Conservation (phyloP, 2,888 invertebrate genomes). For the Rhabditoides inermis region DNA sequence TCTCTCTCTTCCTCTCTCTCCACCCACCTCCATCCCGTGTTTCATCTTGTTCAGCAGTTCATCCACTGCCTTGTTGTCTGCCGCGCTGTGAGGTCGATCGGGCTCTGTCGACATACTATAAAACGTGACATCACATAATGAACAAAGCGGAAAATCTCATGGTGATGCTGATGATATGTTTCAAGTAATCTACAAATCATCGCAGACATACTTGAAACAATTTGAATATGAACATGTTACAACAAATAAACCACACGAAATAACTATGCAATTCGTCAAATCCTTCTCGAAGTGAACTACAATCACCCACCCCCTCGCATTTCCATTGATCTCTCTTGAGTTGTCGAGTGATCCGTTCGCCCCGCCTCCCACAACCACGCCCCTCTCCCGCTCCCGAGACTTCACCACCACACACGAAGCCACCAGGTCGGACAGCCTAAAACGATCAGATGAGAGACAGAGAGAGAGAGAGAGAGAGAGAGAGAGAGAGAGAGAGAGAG, state of each 20-base stretch:
- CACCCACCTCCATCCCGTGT: constrained; percentile 8
- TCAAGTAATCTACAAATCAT: too few relatives aligned
- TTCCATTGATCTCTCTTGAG: too few relatives aligned
- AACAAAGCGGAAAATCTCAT: too few relatives aligned
- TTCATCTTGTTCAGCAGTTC: constrained; percentile 11
- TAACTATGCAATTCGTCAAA: too few relatives aligned
- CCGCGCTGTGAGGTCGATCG: constrained; percentile 1
- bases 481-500: background rate
- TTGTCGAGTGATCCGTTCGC: too few relatives aligned
- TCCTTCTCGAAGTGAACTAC: background rate
- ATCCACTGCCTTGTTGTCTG: constrained; percentile 5
- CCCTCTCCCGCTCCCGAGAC: too few relatives aligned
- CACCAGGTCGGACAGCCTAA: constrained; percentile 30
- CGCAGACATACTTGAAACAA: too few relatives aligned
- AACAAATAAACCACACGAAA: too few relatives aligned
- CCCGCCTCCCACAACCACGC: too few relatives aligned
- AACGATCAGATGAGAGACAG: constrained; percentile 3
- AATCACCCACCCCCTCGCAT: background rate
- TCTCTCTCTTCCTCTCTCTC: constrained; percentile 4
- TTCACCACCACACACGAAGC: constrained; percentile 25
- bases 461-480: background rate
- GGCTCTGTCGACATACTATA: too few relatives aligned
- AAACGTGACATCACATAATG: too few relatives aligned
- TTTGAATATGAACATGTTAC: background rate
- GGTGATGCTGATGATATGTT: too few relatives aligned